Evolutionary conservation across 2,797 vertebrate species (phyloP).

Genomic region (Acipenser transmontanus): DNA sequence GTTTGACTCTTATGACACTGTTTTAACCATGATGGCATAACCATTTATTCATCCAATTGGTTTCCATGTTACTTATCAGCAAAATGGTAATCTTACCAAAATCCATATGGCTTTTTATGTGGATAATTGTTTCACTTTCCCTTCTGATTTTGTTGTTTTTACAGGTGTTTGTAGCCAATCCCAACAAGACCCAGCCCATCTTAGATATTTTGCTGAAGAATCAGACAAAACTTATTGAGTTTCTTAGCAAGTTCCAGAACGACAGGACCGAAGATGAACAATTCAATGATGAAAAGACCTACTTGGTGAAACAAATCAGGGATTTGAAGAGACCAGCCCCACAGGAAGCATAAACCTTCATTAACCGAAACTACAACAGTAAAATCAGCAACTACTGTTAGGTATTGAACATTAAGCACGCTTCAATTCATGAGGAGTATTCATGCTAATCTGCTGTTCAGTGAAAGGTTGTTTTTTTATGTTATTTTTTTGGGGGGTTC

Average conservation of each 20-base stretch:
- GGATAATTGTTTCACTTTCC: too few relatives aligned
- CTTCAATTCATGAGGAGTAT: constrained; percentile 69
- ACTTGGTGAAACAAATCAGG: constrained; percentile 97
- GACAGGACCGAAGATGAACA: constrained; percentile 95
- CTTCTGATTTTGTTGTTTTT: constrained; percentile 4
- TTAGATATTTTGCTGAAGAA: constrained; percentile 96
- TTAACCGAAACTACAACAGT: constrained; percentile 51
- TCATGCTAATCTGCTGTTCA: constrained; percentile 78
- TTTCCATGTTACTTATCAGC: too few relatives aligned
- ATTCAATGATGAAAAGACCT: constrained; percentile 97
- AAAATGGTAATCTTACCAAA: too few relatives aligned
- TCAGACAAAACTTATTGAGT: constrained; percentile 93
- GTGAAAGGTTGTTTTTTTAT: constrained; percentile 67
- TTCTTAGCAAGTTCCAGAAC: constrained; percentile 96
- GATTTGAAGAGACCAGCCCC: constrained; percentile 92
- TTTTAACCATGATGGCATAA: too few relatives aligned
- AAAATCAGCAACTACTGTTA: constrained; percentile 76
- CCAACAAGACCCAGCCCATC: constrained; percentile 94
- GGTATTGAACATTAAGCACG: constrained; percentile 66
- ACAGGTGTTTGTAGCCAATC: constrained; percentile 96
- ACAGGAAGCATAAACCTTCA: constrained; percentile 76
- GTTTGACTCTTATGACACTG: too few relatives aligned
- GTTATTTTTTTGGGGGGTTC: constrained; percentile 49
- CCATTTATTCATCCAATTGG: too few relatives aligned
- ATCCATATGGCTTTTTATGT: too few relatives aligned